phyloP scores from a whole-genome alignment of 2,888 invertebrate genomes.

The Candidula unifasciata region DNA sequence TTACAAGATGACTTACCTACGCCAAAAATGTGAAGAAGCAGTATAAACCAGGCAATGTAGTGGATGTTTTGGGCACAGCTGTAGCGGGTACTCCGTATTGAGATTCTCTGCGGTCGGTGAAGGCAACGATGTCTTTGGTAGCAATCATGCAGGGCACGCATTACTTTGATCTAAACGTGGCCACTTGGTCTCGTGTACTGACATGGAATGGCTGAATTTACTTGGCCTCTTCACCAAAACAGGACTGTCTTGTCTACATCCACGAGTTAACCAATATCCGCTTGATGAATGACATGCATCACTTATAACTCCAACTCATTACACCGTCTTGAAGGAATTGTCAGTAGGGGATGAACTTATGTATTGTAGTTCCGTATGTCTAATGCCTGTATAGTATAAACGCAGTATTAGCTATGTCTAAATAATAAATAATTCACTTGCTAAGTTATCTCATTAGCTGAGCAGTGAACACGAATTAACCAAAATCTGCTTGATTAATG shows the following conservation, averaged over 20 bases:
- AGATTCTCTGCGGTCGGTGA: background rate
- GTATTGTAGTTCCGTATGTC: too few relatives aligned
- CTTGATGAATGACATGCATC: too few relatives aligned
- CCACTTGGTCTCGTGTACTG: conserved; percentile 1
- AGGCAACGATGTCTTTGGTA: conserved; percentile 4
- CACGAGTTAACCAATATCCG: background rate
- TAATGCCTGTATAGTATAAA: too few relatives aligned
- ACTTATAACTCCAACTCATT: background rate
- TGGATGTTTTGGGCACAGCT: background rate
- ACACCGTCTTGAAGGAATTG: background rate
- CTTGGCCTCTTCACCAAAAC: background rate
- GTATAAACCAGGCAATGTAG: background rate
- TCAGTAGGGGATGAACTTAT: background rate
- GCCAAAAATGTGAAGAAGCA: background rate
- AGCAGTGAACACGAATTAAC: too few relatives aligned
- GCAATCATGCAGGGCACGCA: conserved; percentile 25
- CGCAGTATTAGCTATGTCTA: too few relatives aligned
- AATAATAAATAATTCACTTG: too few relatives aligned
- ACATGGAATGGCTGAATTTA: conserved; percentile 9
- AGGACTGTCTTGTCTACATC: background rate
- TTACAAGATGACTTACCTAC: conserved; percentile 7
- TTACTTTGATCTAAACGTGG: conserved; percentile 30
- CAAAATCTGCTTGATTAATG: too few relatives aligned
- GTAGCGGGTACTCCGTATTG: background rate
- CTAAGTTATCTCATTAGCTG: too few relatives aligned